Conservation (phyloP, 2,113 vertebrate genomes). For the Bombycilla garrulus region DNA sequence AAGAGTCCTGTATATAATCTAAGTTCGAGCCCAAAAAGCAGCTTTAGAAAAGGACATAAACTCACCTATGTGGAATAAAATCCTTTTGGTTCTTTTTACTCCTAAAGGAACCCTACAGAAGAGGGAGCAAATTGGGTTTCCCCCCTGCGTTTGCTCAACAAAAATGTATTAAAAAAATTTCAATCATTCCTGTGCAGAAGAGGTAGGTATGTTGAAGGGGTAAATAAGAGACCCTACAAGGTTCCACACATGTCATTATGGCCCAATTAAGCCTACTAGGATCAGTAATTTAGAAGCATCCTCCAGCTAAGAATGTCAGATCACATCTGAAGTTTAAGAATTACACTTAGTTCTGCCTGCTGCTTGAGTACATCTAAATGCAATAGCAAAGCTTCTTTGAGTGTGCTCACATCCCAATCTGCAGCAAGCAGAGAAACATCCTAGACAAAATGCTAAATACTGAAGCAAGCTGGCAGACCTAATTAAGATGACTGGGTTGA, state of each 20-base stretch:
- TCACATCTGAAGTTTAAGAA: background rate
- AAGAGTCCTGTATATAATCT: background rate
- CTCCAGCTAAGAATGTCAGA: background rate
- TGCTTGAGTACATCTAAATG: background rate
- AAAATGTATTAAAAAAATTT: background rate
- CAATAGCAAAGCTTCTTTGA: background rate
- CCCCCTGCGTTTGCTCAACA: background rate
- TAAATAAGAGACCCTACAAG: background rate
- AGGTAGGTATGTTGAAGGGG: background rate
- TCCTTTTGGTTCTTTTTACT: background rate
- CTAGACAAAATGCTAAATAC: background rate
- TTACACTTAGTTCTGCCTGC: background rate
- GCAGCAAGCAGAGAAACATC: background rate
- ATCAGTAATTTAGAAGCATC: background rate
- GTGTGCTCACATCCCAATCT: background rate
- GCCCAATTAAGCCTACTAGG: background rate
- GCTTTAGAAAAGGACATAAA: background rate
- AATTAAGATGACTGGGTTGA: background rate
- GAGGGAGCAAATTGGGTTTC: background rate
- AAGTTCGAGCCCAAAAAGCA: background rate
- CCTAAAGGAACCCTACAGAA: background rate
- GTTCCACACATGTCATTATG: background rate
- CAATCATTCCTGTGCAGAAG: background rate
- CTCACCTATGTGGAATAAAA: background rate
- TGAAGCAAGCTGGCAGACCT: background rate